A percentile compares a stretch with the other conserved stretches of the same genome.
Conservation (phyloP, 2,888 invertebrate genomes). For the Theretra japonica region DNA sequence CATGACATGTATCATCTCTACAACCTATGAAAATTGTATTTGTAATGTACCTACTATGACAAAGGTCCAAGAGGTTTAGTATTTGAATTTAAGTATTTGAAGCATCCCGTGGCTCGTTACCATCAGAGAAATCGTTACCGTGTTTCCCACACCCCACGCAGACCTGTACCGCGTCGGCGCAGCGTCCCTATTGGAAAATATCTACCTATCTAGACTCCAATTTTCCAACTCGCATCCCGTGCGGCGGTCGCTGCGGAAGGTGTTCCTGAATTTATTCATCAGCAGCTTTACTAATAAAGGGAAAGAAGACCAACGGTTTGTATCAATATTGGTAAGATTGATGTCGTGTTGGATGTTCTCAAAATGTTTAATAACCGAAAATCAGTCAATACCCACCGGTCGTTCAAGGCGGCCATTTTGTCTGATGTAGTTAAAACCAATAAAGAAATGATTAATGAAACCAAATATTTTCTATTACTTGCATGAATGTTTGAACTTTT, state of each 20-base stretch:
- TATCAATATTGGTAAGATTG: slow-evolving; percentile 16
- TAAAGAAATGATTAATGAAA: not conserved
- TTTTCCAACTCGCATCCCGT: not conserved
- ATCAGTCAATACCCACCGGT: not conserved
- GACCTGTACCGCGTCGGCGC: slow-evolving; percentile 15
- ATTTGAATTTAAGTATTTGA: slow-evolving; percentile 15
- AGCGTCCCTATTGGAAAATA: slow-evolving; percentile 8
- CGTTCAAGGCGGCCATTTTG: not conserved
- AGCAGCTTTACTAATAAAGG: not conserved
- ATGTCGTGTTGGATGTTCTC: slow-evolving; percentile 23
- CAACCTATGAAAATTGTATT: not conserved
- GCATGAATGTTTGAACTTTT: not conserved
- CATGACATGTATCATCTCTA: no score
- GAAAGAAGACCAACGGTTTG: not conserved
- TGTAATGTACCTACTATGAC: not conserved
- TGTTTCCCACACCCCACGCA: slow-evolving; percentile 10
- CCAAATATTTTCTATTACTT: not conserved
- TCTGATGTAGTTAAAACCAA: not conserved
- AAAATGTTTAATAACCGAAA: slow-evolving; percentile 1
- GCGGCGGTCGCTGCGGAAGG: slow-evolving; percentile 4
- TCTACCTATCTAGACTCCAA: slow-evolving; percentile 12
- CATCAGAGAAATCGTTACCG: slow-evolving; percentile 18
- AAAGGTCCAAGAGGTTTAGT: not conserved
- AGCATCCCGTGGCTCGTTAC: slow-evolving; percentile 22
- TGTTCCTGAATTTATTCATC: not conserved